phyloP scores from a whole-genome alignment of 53 echinoderm and acorn worm genomes.

The Crossaster papposus region DNA sequence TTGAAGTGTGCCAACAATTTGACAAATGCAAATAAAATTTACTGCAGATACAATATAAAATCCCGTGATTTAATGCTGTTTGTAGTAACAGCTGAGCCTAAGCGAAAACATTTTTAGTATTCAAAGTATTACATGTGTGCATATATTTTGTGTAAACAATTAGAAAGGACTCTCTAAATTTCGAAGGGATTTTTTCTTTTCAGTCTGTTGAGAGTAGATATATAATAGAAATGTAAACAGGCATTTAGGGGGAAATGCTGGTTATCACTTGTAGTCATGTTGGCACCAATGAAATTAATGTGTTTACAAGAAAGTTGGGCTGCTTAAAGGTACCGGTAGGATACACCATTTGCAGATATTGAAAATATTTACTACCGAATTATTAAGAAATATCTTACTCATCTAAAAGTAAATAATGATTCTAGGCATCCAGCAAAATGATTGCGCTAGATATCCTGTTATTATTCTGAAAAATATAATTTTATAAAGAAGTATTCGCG shows the following conservation, averaged over 20 bases:
- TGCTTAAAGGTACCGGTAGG: not conserved
- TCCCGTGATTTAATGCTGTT: constrained; percentile 5
- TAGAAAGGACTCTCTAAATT: not conserved
- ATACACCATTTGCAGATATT: too few species aligned
- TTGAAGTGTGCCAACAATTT: constrained; percentile 9
- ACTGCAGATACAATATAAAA: not conserved
- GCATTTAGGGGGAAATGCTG: not conserved
- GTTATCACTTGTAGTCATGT: not conserved
- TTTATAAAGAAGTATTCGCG: too few species aligned
- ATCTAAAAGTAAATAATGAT: too few species aligned
- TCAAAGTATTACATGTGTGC: not conserved
- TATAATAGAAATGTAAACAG: not conserved
- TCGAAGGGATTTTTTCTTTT: too few species aligned
- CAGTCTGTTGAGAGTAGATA: not conserved
- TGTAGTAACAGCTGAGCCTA: not conserved
- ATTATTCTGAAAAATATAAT: too few species aligned
- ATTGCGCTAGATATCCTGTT: too few species aligned
- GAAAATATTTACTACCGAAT: too few species aligned
- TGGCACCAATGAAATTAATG: not conserved
- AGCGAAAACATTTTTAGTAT: constrained; percentile 3
- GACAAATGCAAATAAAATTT: constrained; percentile 14
- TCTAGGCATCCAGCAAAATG: too few species aligned
- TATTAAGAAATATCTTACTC: too few species aligned
- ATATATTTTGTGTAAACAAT: constrained; percentile 9
- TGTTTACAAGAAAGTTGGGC: not conserved